Evolutionary conservation across 2,888 invertebrate genomes (phyloP), one percentile per base, ranked within the genome.

Genomic region (Ophion obscuratus): DNA sequence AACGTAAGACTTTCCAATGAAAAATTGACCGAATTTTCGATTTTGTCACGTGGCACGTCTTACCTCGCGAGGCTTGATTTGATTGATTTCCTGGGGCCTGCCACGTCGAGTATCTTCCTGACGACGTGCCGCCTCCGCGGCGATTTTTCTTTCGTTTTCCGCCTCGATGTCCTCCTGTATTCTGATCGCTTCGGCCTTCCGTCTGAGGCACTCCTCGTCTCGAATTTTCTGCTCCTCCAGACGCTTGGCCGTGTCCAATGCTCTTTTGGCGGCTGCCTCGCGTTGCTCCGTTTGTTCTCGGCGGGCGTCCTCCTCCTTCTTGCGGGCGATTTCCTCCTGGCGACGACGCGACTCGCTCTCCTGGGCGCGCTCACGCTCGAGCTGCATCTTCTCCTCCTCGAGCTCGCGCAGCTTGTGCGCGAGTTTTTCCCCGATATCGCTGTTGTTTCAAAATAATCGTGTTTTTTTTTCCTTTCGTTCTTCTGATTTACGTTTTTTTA

Each of bases 51-150:
- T 57, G n/a, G 9, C 53, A 2, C 4, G 53, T 11, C 53, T 92
- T 94, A 96, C 96, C 95, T 97, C 96, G 92, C 96, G 96, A 87
- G 96, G 96, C 81, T 96, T 95, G 85, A 96, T 95, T 92, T 96
- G 96, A 91, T 95, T 95, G 90, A 64, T 73, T 59, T 96, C 96
- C 89, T 96, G 95, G 83, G 95, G 95, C 86, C 96, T 95, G 88
- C 96, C 96, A 27, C 78, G 78, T 90, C 96, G 95, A 85, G 93
- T 94, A 36, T 95, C 95, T 87, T 95, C 94, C n/a, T 94, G 93
- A 24, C 91, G 89, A 20, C 92, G 90, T 89, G 84, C 93, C 14
- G 61, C 47, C 44, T 78, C 78, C 78, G 93, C 93, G 14, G 90
- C 89, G 31, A 86, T 89, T 70, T 91, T 90, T 74, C 91, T 91